Conservation (phyloP, 1,140 invertebrate species). For the Pseudomyrmex concolor region DNA sequence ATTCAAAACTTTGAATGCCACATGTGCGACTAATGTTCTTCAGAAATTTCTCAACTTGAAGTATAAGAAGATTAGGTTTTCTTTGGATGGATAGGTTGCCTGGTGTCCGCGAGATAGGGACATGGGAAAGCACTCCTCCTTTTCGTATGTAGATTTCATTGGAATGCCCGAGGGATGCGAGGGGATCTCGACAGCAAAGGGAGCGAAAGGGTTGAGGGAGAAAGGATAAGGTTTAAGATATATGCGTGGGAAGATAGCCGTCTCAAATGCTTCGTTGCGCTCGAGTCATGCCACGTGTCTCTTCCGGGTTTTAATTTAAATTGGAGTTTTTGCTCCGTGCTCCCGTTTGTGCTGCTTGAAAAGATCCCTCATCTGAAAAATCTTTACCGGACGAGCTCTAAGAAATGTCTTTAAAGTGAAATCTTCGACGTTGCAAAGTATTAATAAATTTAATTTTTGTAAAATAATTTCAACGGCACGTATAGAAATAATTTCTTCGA, state of each 20-base stretch:
- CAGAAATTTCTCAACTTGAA: constrained; percentile 64
- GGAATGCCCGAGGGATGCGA: constrained; percentile 68
- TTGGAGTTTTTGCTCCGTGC: constrained; percentile 1
- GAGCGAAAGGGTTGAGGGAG: constrained; percentile 71
- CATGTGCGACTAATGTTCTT: constrained; percentile 63
- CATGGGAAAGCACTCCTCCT: constrained; percentile 77
- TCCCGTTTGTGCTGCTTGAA: neutral
- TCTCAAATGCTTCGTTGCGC: constrained; percentile 57
- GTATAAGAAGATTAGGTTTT: constrained; percentile 72
- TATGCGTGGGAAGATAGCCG: constrained; percentile 72
- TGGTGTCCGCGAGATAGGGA: constrained; percentile 73
- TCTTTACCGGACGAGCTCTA: neutral
- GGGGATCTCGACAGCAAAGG: constrained; percentile 64
- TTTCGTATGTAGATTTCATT: constrained; percentile 76
- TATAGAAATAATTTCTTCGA: neutral
- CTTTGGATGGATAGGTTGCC: constrained; percentile 70
- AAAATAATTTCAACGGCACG: neutral
- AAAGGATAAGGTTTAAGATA: constrained; percentile 74
- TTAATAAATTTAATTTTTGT: neutral
- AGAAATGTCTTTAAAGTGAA: neutral
- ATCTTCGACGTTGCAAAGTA: neutral
- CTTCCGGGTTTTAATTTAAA: constrained; percentile 42
- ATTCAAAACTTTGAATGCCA: constrained; percentile 65
- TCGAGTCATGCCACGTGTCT: constrained; percentile 71
- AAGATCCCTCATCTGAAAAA: no score